phyloP scores from a whole-genome alignment of 2,797 vertebrate genomes.

The Bradypus variegatus region DNA sequence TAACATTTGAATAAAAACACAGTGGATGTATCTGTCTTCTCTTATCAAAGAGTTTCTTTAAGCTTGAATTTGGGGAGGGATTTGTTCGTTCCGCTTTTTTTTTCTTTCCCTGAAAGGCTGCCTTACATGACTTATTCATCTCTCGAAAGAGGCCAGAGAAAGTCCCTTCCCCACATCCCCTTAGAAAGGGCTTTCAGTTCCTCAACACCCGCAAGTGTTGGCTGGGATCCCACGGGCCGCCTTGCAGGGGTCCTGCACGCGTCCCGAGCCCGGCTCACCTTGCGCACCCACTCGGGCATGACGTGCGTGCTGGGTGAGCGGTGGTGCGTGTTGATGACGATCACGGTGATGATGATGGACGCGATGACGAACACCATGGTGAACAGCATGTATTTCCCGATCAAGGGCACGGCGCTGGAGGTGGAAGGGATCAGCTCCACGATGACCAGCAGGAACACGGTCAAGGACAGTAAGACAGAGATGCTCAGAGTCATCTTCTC shows the following conservation, averaged over 20 bases:
- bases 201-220: background rate
- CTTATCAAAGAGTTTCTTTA: background rate
- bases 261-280: constrained; percentile 71
- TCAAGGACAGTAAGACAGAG: constrained; percentile 93
- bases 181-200: background rate
- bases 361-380: constrained; percentile 98
- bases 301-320: constrained; percentile 94
- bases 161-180: background rate
- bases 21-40: background rate
- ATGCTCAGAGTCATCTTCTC: constrained; percentile 99
- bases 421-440: constrained; percentile 98
- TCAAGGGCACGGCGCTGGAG: constrained; percentile 93
- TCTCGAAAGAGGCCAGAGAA: background rate
- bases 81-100: constrained; percentile 11
- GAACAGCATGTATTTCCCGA: constrained; percentile 98
- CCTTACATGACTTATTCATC: background rate
- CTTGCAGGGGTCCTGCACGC: too few species aligned
- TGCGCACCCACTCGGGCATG: constrained; percentile 93
- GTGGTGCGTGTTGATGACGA: constrained; percentile 97
- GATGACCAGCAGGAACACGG: constrained; percentile 95
- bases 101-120: background rate
- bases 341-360: constrained; percentile 96
- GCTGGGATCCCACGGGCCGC: rapidly evolving
- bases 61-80: background rate
- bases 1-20: background rate